Conservation (phyloP, 2,113 vertebrate species). For the Pteruthius melanotis region DNA sequence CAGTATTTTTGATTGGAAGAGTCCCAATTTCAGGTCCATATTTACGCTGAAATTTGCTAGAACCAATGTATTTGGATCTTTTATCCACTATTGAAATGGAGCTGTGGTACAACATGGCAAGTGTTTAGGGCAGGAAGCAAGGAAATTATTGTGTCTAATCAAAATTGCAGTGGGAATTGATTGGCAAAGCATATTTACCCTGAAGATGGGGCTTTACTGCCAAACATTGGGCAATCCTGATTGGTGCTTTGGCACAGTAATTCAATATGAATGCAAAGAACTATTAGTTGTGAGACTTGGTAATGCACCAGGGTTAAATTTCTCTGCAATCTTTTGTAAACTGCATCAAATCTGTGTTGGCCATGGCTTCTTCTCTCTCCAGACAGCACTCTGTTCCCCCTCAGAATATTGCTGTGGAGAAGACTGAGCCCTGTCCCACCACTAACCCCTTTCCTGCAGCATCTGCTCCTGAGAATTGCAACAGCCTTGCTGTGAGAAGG, state of each 20-base stretch:
- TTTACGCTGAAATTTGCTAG: background rate
- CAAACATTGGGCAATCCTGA: background rate
- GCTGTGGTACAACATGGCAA: background rate
- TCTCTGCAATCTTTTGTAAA: background rate
- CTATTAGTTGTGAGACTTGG: background rate
- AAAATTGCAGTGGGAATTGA: constrained; percentile 16
- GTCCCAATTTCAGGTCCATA: background rate
- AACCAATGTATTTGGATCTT: background rate
- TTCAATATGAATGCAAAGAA: background rate
- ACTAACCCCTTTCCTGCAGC: background rate
- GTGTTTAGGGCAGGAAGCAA: background rate
- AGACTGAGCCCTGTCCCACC: background rate
- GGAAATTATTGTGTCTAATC: constrained; percentile 12
- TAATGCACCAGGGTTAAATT: background rate
- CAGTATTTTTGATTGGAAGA: background rate
- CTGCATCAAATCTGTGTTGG: background rate
- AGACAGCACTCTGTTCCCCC: background rate
- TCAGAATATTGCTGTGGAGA: background rate
- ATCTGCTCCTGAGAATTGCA: background rate
- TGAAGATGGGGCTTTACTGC: background rate
- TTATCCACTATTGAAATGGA: background rate
- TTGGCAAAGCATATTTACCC: constrained; percentile 23
- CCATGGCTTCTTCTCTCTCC: background rate
- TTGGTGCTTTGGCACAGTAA: background rate
- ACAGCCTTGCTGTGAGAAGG: background rate